Conservation (phyloP, 2,113 vertebrate species). For the Grallaria varia region DNA sequence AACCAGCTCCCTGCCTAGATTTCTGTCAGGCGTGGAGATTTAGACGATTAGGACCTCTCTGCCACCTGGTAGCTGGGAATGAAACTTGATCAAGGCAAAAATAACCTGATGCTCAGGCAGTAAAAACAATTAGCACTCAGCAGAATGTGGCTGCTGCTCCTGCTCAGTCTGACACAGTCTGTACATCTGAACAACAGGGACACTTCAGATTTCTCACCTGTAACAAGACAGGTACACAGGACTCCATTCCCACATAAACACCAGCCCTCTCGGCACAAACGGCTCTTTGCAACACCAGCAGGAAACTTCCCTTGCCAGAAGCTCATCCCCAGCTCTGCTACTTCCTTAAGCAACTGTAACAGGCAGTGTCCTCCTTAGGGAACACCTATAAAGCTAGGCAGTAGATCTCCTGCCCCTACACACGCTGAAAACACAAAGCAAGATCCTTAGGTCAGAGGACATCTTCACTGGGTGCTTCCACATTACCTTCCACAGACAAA, state of each 20-base stretch:
- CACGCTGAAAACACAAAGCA: accelerated
- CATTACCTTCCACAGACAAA: not conserved
- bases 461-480: not conserved
- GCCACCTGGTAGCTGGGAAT: not conserved
- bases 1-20: not conserved
- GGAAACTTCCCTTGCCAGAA: not conserved
- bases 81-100: slow-evolving; percentile 14
- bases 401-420: not conserved
- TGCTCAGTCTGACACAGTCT: not conserved
- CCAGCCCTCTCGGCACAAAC: not conserved
- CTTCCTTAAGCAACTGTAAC: not conserved
- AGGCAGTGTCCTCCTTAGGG: not conserved
- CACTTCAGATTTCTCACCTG: not conserved
- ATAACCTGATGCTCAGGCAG: not conserved
- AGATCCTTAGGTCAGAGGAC: not conserved
- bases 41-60: not conserved
- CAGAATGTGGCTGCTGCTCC: not conserved
- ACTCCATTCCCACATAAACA: not conserved
- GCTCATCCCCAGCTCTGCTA: not conserved
- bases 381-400: not conserved
- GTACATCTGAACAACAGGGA: not conserved
- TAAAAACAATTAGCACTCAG: slow-evolving; percentile 19
- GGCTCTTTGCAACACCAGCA: not conserved
- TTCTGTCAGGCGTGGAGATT: not conserved
- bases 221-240: not conserved